Evolutionary conservation across 2,797 vertebrate genomes (phyloP), one percentile per base, ranked within the genome.

Genomic region (Phrynocephalus guinanensis): DNA sequence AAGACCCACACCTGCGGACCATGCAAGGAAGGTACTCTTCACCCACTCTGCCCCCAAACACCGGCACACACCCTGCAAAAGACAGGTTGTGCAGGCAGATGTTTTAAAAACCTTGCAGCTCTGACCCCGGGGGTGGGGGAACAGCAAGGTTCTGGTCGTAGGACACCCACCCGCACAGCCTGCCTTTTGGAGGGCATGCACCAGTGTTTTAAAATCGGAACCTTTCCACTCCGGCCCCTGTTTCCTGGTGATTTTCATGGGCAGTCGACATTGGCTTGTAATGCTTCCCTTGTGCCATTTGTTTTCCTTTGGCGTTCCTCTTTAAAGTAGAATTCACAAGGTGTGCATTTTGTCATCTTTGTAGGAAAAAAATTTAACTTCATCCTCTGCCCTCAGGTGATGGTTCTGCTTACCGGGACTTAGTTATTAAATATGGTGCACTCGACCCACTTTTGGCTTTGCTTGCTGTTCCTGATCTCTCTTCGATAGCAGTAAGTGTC

Each of bases 341-440:
- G 63, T 83, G 48, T 75, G 60, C 20, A 26, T 44, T 83, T 81
- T 38, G 8, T 66, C 24, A 24, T 67, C 3, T 33, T 9, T 48
- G 38, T 82, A 20, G 82, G 30, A 33, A 84, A 20, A n/a, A n/a
- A 5, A 48, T n/a, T 13, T 63, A 44, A 22, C 33, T 79, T 9
- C 78, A 66, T 84, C 71, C 13, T 15, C 38, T 72, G 30, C 91
- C 83, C 91, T 83, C 79, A 99, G 99, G 99, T 94, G 99, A 99
- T 84, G 99, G 99, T 0, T 98, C 99, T 1, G 88, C 91, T 44
- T 98, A 99, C 66, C 96, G 99, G 94, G 99, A 99, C 94, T 94
- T 94, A 50, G 99, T 99, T 92, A 99, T 99, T 94, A 99, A 99
- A 83, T 98, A 98, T 50, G 99, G 98, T 50, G 98, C 98, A 15